Percentiles rank a stretch among this genome's conserved stretches.
These are phyloP conservation scores for Nycticorax nycticorax DNA, from an alignment of 2,113 vertebrate genomes.

Conservation along the genomic window DNA sequence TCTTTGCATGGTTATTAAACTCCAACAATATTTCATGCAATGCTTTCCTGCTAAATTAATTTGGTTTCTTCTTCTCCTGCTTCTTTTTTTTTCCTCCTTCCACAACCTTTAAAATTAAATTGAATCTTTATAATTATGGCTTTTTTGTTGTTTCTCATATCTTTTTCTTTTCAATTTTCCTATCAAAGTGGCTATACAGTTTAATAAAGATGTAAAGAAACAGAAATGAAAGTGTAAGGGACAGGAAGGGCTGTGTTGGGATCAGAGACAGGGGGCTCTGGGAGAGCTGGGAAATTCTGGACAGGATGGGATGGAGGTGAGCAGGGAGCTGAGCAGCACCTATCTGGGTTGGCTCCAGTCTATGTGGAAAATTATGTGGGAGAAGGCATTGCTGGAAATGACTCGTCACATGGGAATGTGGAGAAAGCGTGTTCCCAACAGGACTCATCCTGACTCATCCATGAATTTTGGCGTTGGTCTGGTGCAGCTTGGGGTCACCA, in stretches of 20 bases:
- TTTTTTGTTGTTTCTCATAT: conserved; percentile 81
- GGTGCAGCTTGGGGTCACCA: neutral
- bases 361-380: neutral
- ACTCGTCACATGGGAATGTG: neutral
- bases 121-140: conserved; percentile 83
- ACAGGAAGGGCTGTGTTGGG: conserved; percentile 68
- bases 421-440: neutral
- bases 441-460: neutral
- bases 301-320: conserved; percentile 16
- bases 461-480: neutral
- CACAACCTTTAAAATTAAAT: conserved; percentile 83
- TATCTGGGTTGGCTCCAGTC: neutral
- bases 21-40: conserved; percentile 88
- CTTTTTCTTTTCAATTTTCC: conserved; percentile 81
- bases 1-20: conserved; percentile 85
- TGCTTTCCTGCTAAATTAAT: conserved; percentile 84
- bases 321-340: neutral
- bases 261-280: conserved; percentile 23
- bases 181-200: conserved; percentile 79
- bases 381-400: neutral
- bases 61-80: conserved; percentile 80
- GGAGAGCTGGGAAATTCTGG: conserved; percentile 43
- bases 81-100: conserved; percentile 77
- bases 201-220: conserved; percentile 85
- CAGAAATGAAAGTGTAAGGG: conserved; percentile 76